Percentiles rank a stretch among this genome's conserved stretches.
phyloP scores from a whole-genome alignment of 2,888 invertebrate genomes.

The Andrena bucephala region DNA sequence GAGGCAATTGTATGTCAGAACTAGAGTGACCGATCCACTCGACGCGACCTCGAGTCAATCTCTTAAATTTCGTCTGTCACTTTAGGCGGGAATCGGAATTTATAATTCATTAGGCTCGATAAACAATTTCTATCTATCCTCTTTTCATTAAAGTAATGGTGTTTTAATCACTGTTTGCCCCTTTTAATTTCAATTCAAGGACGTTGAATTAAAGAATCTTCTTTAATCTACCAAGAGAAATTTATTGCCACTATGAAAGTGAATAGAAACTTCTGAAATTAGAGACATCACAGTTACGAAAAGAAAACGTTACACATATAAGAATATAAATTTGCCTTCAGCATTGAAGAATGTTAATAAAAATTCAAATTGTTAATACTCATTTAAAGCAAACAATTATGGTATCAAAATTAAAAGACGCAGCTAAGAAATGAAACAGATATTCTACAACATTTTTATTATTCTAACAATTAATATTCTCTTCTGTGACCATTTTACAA shows the following conservation, averaged over 20 bases:
- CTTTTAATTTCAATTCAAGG: not conserved
- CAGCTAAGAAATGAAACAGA: too few relatives aligned
- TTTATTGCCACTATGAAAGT: not conserved
- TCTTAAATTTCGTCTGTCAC: constrained; percentile 49
- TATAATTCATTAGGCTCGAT: constrained; percentile 42
- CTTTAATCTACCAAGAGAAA: not conserved
- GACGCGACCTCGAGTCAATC: constrained; percentile 41
- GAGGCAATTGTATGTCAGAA: constrained; percentile 1
- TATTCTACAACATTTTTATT: too few relatives aligned
- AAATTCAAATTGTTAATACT: not conserved
- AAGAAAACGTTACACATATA: too few relatives aligned
- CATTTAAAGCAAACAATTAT: not conserved
- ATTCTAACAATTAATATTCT: too few relatives aligned
- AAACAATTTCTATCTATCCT: constrained; percentile 31
- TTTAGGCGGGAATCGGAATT: constrained; percentile 39
- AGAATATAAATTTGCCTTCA: not conserved
- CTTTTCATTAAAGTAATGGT: constrained; percentile 39
- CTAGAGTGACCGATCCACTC: constrained; percentile 37
- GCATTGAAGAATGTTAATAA: not conserved
- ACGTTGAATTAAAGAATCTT: not conserved
- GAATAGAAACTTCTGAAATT: too few relatives aligned
- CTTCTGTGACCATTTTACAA: too few relatives aligned
- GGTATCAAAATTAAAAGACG: too few relatives aligned
- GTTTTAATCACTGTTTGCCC: constrained; percentile 23
- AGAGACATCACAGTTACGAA: not conserved